phyloP scores from a whole-genome alignment of 2,797 vertebrate genomes.

The Melanotaenia parkinsoni region DNA sequence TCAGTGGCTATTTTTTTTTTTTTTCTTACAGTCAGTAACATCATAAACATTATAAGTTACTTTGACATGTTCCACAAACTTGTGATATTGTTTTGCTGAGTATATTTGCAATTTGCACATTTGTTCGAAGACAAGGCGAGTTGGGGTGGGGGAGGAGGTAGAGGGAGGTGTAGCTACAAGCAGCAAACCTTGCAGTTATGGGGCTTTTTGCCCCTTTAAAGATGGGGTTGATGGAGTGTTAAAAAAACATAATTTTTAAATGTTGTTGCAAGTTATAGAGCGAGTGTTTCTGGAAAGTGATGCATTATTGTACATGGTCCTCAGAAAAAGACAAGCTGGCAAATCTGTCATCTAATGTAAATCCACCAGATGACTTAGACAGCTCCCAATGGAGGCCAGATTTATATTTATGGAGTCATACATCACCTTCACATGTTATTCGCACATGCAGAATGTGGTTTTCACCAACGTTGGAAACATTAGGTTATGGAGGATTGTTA shows the following conservation, averaged over 20 bases:
- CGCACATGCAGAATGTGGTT: background rate
- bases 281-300: background rate
- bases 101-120: too few relatives aligned
- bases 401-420: conserved; percentile 27
- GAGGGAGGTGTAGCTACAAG: too few relatives aligned
- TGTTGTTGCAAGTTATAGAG: background rate
- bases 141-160: too few relatives aligned
- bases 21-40: too few relatives aligned
- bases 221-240: too few relatives aligned
- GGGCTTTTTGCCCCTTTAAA: too few relatives aligned
- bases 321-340: conserved; percentile 5
- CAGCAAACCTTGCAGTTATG: too few relatives aligned
- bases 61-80: too few relatives aligned
- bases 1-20: too few relatives aligned
- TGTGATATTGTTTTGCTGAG: too few relatives aligned
- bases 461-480: background rate
- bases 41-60: too few relatives aligned
- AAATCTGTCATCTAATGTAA: conserved; percentile 20
- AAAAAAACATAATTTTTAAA: background rate
- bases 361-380: conserved; percentile 3
- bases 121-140: too few relatives aligned
- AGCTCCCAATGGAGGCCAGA: background rate
- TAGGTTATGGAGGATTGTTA: background rate
- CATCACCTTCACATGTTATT: background rate
- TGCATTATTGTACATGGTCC: background rate